Percentiles rank a stretch among this genome's conserved stretches.
phyloP scores from a whole-genome alignment of 1,140 invertebrate species.

The Drosophila tropicalis region DNA sequence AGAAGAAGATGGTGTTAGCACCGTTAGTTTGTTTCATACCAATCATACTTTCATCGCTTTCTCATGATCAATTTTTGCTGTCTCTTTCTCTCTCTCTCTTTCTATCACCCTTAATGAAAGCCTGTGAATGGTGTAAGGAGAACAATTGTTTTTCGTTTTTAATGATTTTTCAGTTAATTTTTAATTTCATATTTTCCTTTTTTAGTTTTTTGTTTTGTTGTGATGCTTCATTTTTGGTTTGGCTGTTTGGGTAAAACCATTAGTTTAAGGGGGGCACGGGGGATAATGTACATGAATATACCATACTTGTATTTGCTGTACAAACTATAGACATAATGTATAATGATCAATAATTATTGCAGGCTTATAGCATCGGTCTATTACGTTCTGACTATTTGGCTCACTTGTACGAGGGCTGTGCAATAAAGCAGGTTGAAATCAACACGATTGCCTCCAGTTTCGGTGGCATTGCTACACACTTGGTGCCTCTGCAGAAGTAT shows the following conservation, averaged over 20 bases:
- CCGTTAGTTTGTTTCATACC: constrained; percentile 10
- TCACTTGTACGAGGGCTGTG: constrained; percentile 85
- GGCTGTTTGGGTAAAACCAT: not conserved
- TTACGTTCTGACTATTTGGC: constrained; percentile 91
- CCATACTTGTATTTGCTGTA: not conserved
- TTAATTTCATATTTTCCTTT: not conserved
- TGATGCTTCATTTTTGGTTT: not conserved
- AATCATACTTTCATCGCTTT: not conserved
- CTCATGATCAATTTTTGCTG: constrained; percentile 17
- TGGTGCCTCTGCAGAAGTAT: constrained; percentile 88
- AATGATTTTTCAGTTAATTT: constrained; percentile 2
- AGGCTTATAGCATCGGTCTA: constrained; percentile 86
- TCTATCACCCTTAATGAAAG: constrained; percentile 10
- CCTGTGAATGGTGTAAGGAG: constrained; percentile 13
- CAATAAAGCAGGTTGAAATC: constrained; percentile 90
- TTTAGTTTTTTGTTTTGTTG: not conserved
- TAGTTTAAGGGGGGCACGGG: constrained; percentile 49
- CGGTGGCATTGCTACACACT: constrained; percentile 86
- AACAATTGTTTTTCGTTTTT: not conserved
- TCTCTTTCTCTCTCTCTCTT: constrained; percentile 3
- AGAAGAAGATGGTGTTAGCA: not conserved
- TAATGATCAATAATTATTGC: constrained; percentile 74
- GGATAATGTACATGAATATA: constrained; percentile 46
- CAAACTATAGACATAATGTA: constrained; percentile 48
- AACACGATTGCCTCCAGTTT: constrained; percentile 90